Conservation (phyloP, 2,113 vertebrate genomes). For the Sporophila hypoxantha region DNA sequence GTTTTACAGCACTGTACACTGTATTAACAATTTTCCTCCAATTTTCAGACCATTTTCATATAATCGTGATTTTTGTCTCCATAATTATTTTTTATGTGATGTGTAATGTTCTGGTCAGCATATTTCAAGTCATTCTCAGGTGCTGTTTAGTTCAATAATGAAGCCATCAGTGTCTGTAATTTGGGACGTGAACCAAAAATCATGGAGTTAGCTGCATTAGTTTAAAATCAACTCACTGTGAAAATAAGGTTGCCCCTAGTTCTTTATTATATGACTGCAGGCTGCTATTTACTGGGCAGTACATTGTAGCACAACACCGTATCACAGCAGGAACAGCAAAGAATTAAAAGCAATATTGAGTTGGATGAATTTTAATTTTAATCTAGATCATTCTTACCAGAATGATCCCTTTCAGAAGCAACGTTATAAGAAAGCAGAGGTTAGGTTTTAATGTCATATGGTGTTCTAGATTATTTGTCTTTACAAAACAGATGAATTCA, state of each 20-base stretch:
- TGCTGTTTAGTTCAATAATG: not conserved
- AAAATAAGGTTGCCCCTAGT: not conserved
- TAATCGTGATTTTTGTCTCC: not conserved
- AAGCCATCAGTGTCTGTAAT: not conserved
- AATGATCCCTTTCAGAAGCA: not conserved
- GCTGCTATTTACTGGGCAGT: not conserved
- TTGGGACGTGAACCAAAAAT: conserved; percentile 2
- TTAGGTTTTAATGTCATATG: not conserved
- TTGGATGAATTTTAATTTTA: not conserved
- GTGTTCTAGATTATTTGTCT: not conserved
- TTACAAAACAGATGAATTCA: not conserved
- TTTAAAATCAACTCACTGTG: not conserved
- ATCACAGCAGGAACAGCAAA: not conserved
- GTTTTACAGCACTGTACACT: not conserved
- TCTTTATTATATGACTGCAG: not conserved
- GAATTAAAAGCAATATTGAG: not conserved
- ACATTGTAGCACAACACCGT: not conserved
- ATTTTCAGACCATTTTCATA: not conserved
- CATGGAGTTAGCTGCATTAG: not conserved
- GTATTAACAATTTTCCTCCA: not conserved
- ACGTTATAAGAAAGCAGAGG: not conserved
- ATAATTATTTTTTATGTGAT: not conserved
- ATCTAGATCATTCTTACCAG: not conserved
- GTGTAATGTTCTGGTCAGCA: not conserved
- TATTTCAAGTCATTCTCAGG: not conserved